Evolutionary conservation across 2,113 vertebrate genomes (phyloP).

Genomic region (Panurus biarmicus): DNA sequence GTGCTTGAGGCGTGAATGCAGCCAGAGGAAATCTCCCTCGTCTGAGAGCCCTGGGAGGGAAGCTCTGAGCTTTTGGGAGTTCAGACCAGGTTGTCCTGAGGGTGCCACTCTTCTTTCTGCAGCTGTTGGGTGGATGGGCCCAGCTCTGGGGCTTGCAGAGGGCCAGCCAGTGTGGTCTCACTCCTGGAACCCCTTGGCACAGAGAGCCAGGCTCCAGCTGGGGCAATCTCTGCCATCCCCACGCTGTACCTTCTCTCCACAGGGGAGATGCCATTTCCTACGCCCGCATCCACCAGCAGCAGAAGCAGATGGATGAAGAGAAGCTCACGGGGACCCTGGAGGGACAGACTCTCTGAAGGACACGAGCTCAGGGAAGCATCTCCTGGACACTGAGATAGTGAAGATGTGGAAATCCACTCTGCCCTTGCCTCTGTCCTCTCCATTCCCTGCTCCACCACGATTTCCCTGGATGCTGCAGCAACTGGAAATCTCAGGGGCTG

Average conservation of each 20-base stretch:
- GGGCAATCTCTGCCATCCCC: neutral
- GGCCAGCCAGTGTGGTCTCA: neutral
- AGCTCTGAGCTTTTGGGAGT: neutral
- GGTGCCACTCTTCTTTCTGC: neutral
- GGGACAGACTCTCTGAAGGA: slow-evolving; percentile 72
- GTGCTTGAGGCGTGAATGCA: neutral
- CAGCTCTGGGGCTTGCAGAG: neutral
- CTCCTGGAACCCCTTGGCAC: fast-evolving
- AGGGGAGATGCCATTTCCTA: slow-evolving; percentile 92
- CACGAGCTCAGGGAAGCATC: fast-evolving
- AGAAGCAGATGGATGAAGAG: slow-evolving; percentile 85
- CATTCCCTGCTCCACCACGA: neutral
- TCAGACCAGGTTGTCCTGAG: neutral
- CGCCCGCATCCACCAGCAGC: slow-evolving; percentile 87
- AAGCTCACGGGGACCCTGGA: slow-evolving; percentile 71
- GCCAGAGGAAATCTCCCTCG: neutral
- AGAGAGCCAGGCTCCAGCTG: fast-evolving
- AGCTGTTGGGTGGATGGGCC: neutral
- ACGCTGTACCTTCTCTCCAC: neutral
- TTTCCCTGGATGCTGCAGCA: neutral
- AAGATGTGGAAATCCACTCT: neutral
- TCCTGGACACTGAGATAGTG: neutral
- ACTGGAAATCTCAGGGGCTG: slow-evolving; percentile 31
- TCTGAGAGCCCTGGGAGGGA: neutral
- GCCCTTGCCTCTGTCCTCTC: neutral